phyloP scores from a whole-genome alignment of 92 coral and sea anemone genomes.

The Ricordea florida region DNA sequence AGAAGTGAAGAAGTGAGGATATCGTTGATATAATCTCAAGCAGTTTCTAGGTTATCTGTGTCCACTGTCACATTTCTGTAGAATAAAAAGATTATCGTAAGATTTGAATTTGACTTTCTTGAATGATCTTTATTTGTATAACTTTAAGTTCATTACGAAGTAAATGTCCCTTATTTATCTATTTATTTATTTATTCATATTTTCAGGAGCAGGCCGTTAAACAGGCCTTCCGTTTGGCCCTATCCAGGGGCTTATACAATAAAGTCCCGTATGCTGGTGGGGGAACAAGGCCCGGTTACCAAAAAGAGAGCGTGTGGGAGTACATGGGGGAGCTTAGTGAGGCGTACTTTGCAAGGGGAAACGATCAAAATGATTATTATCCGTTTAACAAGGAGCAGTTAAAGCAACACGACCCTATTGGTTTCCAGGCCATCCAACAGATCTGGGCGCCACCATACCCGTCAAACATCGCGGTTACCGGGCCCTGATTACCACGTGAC shows the following conservation, averaged over 20 bases:
- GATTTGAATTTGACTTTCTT: too few relatives aligned
- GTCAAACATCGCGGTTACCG: too few relatives aligned
- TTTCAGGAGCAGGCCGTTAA: conserved; percentile 1
- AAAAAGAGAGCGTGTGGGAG: conserved; percentile 8
- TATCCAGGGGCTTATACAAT: background rate
- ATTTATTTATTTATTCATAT: too few relatives aligned
- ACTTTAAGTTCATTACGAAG: too few relatives aligned
- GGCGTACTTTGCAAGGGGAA: conserved; percentile 23
- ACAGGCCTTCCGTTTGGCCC: background rate
- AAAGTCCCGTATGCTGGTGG: conserved; percentile 32
- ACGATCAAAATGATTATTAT: conserved; percentile 21
- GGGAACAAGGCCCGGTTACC: conserved; percentile 14
- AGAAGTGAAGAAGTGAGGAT: too few relatives aligned
- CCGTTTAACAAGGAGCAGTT: conserved; percentile 18
- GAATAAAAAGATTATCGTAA: too few relatives aligned
- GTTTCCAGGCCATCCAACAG: conserved; percentile 2
- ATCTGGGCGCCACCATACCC: conserved; percentile 37
- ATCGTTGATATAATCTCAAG: too few relatives aligned
- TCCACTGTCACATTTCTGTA: too few relatives aligned
- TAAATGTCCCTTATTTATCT: too few relatives aligned
- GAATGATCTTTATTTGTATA: too few relatives aligned
- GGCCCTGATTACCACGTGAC: too few relatives aligned
- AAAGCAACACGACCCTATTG: conserved; percentile 12
- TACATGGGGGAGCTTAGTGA: conserved; percentile 44
- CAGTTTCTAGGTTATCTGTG: too few relatives aligned